These are phyloP conservation scores for Amphimedon queenslandica DNA, from an alignment of 37 sponge, comb jelly and placozoan genomes.

Conservation along the genomic window DNA sequence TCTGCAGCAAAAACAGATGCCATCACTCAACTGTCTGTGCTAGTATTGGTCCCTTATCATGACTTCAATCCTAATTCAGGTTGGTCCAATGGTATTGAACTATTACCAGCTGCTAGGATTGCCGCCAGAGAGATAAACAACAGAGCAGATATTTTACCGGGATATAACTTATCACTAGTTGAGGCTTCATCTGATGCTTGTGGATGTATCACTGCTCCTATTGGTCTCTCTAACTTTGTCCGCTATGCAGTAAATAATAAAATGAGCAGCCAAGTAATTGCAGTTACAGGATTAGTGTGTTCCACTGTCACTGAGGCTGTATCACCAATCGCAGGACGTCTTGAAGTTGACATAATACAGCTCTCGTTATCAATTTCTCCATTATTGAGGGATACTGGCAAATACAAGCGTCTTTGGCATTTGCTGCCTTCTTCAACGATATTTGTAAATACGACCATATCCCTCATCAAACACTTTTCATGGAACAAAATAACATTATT, in stretches of 20 bases:
- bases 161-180: too few species aligned
- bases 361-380: not conserved
- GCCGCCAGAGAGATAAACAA: too few species aligned
- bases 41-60: too few species aligned
- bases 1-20: too few species aligned
- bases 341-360: not conserved
- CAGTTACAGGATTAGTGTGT: not conserved
- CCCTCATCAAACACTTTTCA: not conserved
- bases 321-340: not conserved
- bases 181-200: constrained; percentile 1
- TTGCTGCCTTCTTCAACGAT: not conserved
- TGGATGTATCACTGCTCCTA: not conserved
- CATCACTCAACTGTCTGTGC: too few species aligned
- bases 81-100: too few species aligned
- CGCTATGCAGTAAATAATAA: not conserved
- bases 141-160: too few species aligned
- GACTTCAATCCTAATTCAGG: too few species aligned
- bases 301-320: not conserved
- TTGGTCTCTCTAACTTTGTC: not conserved
- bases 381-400: not conserved
- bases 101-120: too few species aligned
- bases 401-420: not conserved
- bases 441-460: not conserved
- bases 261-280: not conserved
- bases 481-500: not conserved